Evolutionary conservation across 2,113 vertebrate genomes (phyloP), one percentile per base, ranked within the genome.

Genomic region (Pleuronectes platessa): DNA sequence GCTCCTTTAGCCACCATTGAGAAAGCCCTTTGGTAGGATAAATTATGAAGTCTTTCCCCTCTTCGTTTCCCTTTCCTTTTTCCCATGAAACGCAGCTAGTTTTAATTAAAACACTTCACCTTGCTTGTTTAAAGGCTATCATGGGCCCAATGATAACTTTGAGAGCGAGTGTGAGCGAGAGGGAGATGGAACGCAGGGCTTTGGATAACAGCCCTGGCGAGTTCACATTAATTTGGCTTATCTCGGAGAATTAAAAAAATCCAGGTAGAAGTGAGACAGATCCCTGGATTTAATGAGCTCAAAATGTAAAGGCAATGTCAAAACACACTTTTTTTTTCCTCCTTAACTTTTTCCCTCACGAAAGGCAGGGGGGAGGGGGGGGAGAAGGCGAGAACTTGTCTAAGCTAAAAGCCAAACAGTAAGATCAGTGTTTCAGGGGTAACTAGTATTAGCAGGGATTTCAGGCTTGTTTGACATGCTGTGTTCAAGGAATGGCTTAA

Each of bases 141-240:
- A 94, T 87, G 86, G 88, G 90, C 91, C 90, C 76, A 78, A 75
- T 93, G 94, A 95, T 95, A 95, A 94, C 91, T 95, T 93, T 76
- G 75, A 89, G 84, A 74, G 84, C 71, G n/a, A 86, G 82, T 80
- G 84, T 54, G 84, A 80, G 71, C 58, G 69, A 79, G 86, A 86
- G 80, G 79, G 83, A 89, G 88, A 89, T 87, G 88, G 92, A 93
- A 91, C 88, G 84, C 82, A 76, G 89, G 92, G 92, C 93, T 94
- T 92, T 92, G 93, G 91, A 95, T 95, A 93, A 93, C 92, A 94
- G 94, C 92, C 92, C 93, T 82, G 76, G 91, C 87, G 90, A 91
- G 92, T 93, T 94, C 91, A 93, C 94, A 94, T 94, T 95, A 93
- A 95, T 95, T 95, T 94, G 92, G 91, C 93, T 95, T 95, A 95